Evolutionary conservation across 2,888 invertebrate genomes (phyloP).

Genomic region (Eilema caniola): DNA sequence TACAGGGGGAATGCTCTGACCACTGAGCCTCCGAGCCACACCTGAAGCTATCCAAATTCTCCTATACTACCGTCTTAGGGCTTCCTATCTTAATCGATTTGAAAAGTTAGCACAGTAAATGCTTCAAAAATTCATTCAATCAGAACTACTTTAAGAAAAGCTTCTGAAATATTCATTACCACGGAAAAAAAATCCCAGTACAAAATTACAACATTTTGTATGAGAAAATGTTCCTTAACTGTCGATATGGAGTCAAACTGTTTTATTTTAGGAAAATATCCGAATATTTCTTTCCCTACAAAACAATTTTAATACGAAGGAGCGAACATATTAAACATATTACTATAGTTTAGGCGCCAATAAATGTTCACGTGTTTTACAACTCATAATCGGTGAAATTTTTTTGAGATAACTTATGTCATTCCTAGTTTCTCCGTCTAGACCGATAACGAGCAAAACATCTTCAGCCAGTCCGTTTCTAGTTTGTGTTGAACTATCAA

Average conservation of each 20-base stretch:
- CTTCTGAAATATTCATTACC: neutral
- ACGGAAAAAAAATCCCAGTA: neutral
- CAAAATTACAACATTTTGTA: neutral
- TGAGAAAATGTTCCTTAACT: neutral
- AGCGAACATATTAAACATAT: neutral
- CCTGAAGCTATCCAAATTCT: too few species aligned
- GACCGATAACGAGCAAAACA: conserved; percentile 30
- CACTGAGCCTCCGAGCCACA: too few species aligned
- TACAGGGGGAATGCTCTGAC: too few species aligned
- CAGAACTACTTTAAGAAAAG: neutral
- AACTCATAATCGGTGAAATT: conserved; percentile 58
- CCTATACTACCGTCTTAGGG: too few species aligned
- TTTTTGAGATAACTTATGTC: conserved; percentile 51
- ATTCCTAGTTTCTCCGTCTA: conserved; percentile 47
- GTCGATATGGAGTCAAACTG: neutral
- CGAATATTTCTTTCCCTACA: neutral
- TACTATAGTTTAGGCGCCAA: conserved; percentile 55
- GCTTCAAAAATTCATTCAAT: too few species aligned
- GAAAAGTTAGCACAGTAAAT: too few species aligned
- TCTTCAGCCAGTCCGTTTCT: neutral
- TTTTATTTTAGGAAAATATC: neutral
- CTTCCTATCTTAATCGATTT: too few species aligned
- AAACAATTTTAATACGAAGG: neutral
- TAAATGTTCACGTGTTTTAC: conserved; percentile 52
- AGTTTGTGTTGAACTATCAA: conserved; percentile 21